These are phyloP conservation scores for Drosophila bifasciata DNA, from an alignment of 1,140 invertebrate species.

Conservation along the genomic window DNA sequence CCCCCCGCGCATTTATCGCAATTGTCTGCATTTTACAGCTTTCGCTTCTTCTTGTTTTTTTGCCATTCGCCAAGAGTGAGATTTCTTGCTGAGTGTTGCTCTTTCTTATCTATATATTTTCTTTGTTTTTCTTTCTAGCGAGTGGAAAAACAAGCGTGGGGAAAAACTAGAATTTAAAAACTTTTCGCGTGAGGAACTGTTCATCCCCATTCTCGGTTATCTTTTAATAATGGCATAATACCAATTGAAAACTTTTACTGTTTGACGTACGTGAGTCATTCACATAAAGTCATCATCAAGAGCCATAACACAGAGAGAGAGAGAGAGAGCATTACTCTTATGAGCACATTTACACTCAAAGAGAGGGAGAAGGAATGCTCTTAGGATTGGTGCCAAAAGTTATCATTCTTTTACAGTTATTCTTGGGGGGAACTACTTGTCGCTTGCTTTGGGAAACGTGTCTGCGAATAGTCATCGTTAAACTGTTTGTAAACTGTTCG, in stretches of 20 bases:
- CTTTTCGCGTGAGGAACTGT: no score
- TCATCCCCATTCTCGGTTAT: constrained; percentile 8
- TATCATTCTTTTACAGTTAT: no score
- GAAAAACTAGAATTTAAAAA: constrained; percentile 21
- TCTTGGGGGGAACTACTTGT: no score
- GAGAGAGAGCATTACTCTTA: no score
- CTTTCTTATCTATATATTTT: constrained; percentile 25
- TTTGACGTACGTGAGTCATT: constrained; percentile 25
- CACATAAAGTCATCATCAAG: constrained; percentile 27
- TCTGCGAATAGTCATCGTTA: no score
- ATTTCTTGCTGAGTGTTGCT: constrained; percentile 28
- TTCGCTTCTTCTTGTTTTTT: neutral
- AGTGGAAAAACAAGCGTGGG: no score
- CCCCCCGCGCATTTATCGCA: constrained; percentile 63
- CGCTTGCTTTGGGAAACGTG: no score
- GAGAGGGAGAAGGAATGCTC: no score
- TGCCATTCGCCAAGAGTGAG: neutral
- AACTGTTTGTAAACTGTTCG: no score
- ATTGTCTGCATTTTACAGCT: constrained; percentile 66
- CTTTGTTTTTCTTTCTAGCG: constrained; percentile 35
- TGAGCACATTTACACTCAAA: no score
- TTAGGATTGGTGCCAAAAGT: no score
- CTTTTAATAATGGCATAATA: constrained; percentile 42
- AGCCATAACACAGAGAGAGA: no score
- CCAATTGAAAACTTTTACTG: constrained; percentile 37